Conservation (phyloP, 2,888 invertebrate genomes). For the Agonopterix heracliana region DNA sequence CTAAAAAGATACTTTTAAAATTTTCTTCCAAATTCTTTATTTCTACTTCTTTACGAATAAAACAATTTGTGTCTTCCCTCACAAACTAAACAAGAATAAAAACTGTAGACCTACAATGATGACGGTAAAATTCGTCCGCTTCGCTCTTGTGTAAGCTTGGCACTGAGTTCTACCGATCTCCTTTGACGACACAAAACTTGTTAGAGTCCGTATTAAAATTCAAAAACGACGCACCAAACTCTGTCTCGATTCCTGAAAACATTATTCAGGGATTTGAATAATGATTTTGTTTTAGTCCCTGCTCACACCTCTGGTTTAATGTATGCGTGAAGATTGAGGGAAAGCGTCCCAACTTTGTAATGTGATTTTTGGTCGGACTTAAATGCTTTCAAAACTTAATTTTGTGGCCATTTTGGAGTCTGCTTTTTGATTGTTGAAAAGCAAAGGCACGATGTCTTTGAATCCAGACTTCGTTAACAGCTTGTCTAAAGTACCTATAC, state of each 20-base stretch:
- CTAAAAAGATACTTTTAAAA: too few relatives aligned
- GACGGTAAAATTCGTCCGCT: constrained; percentile 24
- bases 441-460: constrained; percentile 24
- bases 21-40: too few relatives aligned
- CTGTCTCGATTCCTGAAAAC: constrained; percentile 69
- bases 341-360: constrained; percentile 48
- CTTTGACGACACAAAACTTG: constrained; percentile 73
- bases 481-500: constrained; percentile 2
- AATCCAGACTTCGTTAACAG: constrained; percentile 2
- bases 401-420: constrained; percentile 42
- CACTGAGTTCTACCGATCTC: constrained; percentile 55
- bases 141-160: constrained; percentile 23
- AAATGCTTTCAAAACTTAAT: constrained; percentile 68
- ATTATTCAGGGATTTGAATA: constrained; percentile 75
- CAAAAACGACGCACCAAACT: constrained; percentile 72
- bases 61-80: too few relatives aligned
- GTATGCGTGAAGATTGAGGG: constrained; percentile 63
- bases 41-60: too few relatives aligned
- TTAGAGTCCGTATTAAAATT: constrained; percentile 75
- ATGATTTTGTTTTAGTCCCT: constrained; percentile 70
- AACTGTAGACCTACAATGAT: too few relatives aligned
- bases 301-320: constrained; percentile 54
- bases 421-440: constrained; percentile 18
- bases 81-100: too few relatives aligned
- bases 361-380: constrained; percentile 70